These are phyloP conservation scores for Tonatia bakeri DNA, from an alignment of 2,113 vertebrate species.

Conservation along the genomic window DNA sequence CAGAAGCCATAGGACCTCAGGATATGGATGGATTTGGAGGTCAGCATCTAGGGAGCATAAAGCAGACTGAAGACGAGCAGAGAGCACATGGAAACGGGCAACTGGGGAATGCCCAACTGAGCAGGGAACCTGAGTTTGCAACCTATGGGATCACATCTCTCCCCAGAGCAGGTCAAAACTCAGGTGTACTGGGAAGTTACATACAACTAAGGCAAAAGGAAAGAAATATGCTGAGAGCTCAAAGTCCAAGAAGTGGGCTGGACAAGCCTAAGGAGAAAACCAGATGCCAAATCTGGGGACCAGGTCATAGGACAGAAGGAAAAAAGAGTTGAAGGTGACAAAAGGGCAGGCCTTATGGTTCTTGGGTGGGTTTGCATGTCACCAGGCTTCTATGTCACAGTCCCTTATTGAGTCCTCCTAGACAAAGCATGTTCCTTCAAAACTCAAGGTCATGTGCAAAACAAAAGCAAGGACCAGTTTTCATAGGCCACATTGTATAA, in stretches of 20 bases:
- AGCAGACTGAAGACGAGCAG: background rate
- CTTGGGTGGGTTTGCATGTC: background rate
- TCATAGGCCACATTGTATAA: background rate
- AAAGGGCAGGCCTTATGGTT: background rate
- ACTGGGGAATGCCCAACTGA: background rate
- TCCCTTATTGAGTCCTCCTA: background rate
- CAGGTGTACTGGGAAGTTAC: too few species aligned
- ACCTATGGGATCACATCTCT: background rate
- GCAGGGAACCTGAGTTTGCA: fast-evolving
- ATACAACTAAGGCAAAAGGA: background rate
- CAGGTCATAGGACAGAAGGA: background rate
- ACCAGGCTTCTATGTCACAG: background rate
- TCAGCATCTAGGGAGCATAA: background rate
- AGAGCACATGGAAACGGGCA: background rate
- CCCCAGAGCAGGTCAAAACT: background rate
- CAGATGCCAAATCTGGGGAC: background rate
- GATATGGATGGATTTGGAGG: background rate
- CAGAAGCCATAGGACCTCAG: background rate
- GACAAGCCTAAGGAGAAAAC: background rate
- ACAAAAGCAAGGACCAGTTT: background rate
- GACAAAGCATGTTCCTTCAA: background rate
- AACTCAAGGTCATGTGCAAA: background rate
- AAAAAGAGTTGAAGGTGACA: background rate
- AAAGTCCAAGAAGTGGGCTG: background rate
- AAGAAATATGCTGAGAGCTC: background rate